Conservation (phyloP, 2,888 invertebrate genomes). For the Aquatica leii region DNA sequence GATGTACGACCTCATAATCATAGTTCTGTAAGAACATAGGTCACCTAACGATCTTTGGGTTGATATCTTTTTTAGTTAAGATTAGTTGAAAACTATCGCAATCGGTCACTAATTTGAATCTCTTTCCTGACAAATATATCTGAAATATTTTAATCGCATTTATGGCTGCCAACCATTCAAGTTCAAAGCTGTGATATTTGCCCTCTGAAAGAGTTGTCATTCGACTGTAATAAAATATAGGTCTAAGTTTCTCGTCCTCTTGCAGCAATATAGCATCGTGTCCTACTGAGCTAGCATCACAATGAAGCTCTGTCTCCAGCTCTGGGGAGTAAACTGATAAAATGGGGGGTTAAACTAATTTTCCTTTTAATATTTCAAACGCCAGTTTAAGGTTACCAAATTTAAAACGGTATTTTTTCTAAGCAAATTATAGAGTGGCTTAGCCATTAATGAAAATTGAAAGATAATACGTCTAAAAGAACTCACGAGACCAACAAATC, state of each 20-base stretch:
- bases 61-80: constrained; percentile 36
- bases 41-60: constrained; percentile 38
- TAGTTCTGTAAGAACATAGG: constrained; percentile 17
- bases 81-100: constrained; percentile 40
- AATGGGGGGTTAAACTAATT: background rate
- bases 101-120: constrained; percentile 48
- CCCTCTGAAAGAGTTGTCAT: constrained; percentile 42
- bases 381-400: background rate
- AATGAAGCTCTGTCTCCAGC: background rate
- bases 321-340: background rate
- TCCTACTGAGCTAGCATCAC: constrained; percentile 43
- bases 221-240: constrained; percentile 48
- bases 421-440: background rate
- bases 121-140: constrained; percentile 42
- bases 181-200: constrained; percentile 48
- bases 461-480: background rate
- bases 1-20: constrained; percentile 25
- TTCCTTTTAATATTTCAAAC: background rate
- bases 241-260: constrained; percentile 32
- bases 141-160: constrained; percentile 44
- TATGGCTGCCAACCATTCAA: constrained; percentile 47
- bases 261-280: constrained; percentile 47
- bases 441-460: too few relatives aligned
- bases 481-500: constrained; percentile 12
- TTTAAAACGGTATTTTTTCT: background rate